phyloP scores from a whole-genome alignment of 2,888 invertebrate species.

The Atethmia centrago region DNA sequence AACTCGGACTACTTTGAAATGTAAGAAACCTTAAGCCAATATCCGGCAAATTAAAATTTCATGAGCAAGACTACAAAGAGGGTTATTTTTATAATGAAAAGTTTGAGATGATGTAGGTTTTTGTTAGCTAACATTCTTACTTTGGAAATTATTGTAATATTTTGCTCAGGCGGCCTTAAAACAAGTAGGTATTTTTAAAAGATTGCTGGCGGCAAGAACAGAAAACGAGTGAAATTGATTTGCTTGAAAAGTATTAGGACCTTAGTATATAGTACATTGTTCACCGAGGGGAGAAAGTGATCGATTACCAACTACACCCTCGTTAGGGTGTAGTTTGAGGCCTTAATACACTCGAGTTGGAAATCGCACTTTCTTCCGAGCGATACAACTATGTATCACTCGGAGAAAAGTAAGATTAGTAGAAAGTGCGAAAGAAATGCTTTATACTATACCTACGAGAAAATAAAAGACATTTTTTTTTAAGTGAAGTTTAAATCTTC shows the following conservation, averaged over 20 bases:
- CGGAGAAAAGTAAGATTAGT: too few relatives aligned
- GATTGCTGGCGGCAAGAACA: neutral
- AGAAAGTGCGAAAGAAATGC: too few relatives aligned
- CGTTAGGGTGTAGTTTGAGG: too few relatives aligned
- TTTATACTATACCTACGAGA: too few relatives aligned
- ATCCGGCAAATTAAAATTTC: conserved; percentile 56
- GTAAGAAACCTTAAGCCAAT: conserved; percentile 34
- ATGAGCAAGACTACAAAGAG: conserved; percentile 45
- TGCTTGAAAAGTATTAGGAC: neutral
- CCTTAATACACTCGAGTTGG: too few relatives aligned
- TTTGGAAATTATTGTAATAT: conserved; percentile 45
- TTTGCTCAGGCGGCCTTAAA: conserved; percentile 7
- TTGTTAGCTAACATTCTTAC: conserved; percentile 52
- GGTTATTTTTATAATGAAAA: conserved; percentile 50
- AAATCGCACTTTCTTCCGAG: too few relatives aligned
- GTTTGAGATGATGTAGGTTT: conserved; percentile 44
- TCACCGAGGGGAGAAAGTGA: too few relatives aligned
- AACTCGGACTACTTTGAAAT: conserved; percentile 37
- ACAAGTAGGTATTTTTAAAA: conserved; percentile 14
- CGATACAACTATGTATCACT: too few relatives aligned
- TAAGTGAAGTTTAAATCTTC: too few relatives aligned
- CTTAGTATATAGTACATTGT: too few relatives aligned
- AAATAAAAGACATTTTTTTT: too few relatives aligned
- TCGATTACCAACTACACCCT: too few relatives aligned
- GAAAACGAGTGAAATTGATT: neutral